phyloP scores from a whole-genome alignment of 2,113 vertebrate species.

The Oncorhynchus nerka region DNA sequence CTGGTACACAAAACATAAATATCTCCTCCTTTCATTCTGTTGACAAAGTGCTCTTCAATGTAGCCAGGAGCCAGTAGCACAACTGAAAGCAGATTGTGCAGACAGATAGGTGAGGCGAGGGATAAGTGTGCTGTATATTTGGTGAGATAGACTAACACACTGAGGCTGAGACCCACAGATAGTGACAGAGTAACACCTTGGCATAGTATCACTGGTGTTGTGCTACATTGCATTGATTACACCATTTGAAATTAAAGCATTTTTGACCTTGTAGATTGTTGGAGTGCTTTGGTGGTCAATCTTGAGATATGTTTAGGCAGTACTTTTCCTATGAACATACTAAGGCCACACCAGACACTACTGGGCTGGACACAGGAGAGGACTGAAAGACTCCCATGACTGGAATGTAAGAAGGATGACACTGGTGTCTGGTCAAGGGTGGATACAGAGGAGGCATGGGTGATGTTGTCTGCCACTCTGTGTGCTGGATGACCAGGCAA shows the following conservation, averaged over 20 bases:
- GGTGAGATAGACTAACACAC: no score
- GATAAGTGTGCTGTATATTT: conserved; percentile 55
- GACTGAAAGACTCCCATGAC: conserved; percentile 26
- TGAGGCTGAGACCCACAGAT: conserved; percentile 29
- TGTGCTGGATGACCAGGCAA: conserved; percentile 52
- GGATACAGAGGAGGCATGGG: conserved; percentile 46
- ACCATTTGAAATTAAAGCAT: conserved; percentile 16
- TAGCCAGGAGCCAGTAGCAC: conserved; percentile 49
- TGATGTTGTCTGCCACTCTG: conserved; percentile 48
- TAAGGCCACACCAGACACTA: not conserved
- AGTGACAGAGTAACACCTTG: conserved; percentile 41
- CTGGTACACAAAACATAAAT: conserved; percentile 55
- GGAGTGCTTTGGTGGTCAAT: not conserved
- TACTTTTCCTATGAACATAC: not conserved
- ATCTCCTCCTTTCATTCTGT: conserved; percentile 53
- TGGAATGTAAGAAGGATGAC: conserved; percentile 50
- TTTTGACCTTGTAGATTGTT: not conserved
- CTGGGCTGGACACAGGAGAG: conserved; percentile 28
- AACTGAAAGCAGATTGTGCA: conserved; percentile 65
- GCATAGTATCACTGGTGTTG: conserved; percentile 24
- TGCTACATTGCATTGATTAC: conserved; percentile 17
- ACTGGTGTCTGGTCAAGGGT: conserved; percentile 35
- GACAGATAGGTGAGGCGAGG: conserved; percentile 48
- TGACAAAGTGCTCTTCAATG: conserved; percentile 62
- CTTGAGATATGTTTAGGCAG: not conserved